Conservation (phyloP, 2,888 invertebrate genomes). For the Mythimna loreyi region DNA sequence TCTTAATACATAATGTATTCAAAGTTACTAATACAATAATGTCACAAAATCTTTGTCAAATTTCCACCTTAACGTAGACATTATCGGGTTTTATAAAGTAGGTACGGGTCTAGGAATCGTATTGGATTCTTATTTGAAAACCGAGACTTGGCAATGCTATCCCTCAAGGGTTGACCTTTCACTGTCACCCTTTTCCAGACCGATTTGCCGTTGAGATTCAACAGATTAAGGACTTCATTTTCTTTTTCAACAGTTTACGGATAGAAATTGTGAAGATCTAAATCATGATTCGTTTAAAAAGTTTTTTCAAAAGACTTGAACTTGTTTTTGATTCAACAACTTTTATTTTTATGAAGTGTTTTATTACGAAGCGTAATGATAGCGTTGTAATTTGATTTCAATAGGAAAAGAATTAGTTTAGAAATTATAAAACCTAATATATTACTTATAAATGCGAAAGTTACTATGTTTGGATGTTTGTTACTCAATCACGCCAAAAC, state of each 20-base stretch:
- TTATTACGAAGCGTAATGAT: background rate
- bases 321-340: background rate
- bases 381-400: background rate
- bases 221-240: slow-evolving; percentile 57
- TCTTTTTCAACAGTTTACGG: slow-evolving; percentile 34
- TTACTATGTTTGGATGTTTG: no score
- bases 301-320: background rate
- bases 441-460: no score
- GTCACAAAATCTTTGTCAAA: background rate
- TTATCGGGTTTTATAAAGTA: slow-evolving; percentile 28
- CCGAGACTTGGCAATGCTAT: slow-evolving; percentile 39
- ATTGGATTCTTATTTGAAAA: slow-evolving; percentile 52
- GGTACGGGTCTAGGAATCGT: slow-evolving; percentile 32
- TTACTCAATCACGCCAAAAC: no score
- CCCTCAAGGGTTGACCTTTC: slow-evolving; percentile 59
- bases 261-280: slow-evolving; percentile 17
- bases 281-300: slow-evolving; percentile 15
- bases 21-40: background rate
- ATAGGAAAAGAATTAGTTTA: background rate
- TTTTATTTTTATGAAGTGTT: background rate
- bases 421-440: slow-evolving; percentile 4
- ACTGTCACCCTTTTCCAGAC: slow-evolving; percentile 57
- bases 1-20: background rate
- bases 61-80: background rate
- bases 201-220: slow-evolving; percentile 52